Percentiles rank a stretch among this genome's conserved stretches.
Evolutionary conservation across 2,888 invertebrate species (phyloP).

Genomic region (Julus scandinavius): DNA sequence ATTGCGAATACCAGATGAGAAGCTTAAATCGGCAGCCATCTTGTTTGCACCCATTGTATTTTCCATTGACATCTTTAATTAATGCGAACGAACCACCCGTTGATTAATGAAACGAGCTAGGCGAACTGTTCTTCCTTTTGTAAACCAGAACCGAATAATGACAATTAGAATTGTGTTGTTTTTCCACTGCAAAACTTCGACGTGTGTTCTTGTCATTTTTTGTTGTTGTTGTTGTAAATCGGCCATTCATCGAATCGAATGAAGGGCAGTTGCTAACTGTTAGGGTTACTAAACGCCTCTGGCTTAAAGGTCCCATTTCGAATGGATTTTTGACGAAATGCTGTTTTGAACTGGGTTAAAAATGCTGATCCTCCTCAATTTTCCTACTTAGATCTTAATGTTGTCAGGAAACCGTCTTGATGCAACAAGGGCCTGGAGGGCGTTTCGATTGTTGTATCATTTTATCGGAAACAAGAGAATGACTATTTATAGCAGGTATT

Average conservation of each 20-base stretch:
- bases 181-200: not conserved
- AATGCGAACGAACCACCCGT: constrained; percentile 17
- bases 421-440: not conserved
- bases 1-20: not conserved
- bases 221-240: not conserved
- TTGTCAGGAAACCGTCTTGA: constrained; percentile 1
- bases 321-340: not conserved
- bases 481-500: not conserved
- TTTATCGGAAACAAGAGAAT: constrained; percentile 27
- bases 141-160: not conserved
- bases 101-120: constrained; percentile 29
- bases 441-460: not conserved
- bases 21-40: not conserved
- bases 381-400: not conserved
- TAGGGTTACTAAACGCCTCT: not conserved
- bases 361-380: not conserved
- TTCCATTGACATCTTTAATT: not conserved
- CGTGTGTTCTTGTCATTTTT: not conserved
- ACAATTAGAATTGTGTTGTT: constrained; percentile 4
- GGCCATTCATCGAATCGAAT: not conserved
- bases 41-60: not conserved
- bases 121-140: not conserved
- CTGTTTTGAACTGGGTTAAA: not conserved
- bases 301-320: not conserved
- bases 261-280: not conserved